These are phyloP conservation scores for Scophthalmus maximus DNA, from an alignment of 2,113 vertebrate species.

Conservation along the genomic window DNA sequence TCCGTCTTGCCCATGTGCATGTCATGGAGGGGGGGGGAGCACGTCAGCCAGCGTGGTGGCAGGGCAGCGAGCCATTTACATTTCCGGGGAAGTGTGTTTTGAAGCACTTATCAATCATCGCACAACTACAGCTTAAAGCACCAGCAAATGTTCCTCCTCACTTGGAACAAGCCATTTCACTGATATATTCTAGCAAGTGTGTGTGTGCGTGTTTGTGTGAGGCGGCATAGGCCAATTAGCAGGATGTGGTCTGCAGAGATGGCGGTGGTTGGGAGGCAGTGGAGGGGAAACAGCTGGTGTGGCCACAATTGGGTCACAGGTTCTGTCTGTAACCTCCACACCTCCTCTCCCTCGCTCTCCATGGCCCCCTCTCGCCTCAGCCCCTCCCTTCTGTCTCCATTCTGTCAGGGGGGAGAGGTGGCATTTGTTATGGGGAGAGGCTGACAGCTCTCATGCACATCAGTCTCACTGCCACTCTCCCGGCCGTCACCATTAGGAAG, in stretches of 20 bases:
- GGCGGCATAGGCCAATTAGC: conserved; percentile 73
- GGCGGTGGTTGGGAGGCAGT: conserved; percentile 65
- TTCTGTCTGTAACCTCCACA: conserved; percentile 67
- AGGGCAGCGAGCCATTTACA: conserved; percentile 58
- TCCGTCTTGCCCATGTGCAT: conserved; percentile 53
- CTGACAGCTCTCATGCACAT: conserved; percentile 78
- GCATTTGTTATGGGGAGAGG: conserved; percentile 74
- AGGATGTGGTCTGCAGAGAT: conserved; percentile 72
- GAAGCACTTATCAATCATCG: conserved; percentile 71
- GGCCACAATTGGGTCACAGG: conserved; percentile 80
- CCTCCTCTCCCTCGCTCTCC: conserved; percentile 27
- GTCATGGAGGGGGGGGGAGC: conserved; percentile 64
- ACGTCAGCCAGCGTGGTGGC: conserved; percentile 54
- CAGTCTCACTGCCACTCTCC: conserved; percentile 73
- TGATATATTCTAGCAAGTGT: conserved; percentile 51
- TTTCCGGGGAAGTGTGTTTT: conserved; percentile 62
- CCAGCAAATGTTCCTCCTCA: conserved; percentile 48
- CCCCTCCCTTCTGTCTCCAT: conserved; percentile 63
- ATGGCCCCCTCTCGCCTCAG: conserved; percentile 15
- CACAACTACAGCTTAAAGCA: conserved; percentile 58
- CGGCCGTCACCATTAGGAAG: conserved; percentile 76
- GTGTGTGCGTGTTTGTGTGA: conserved; percentile 31
- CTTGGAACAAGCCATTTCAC: conserved; percentile 51
- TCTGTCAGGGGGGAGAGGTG: conserved; percentile 66
- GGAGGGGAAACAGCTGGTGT: conserved; percentile 81